A percentile compares a stretch with the other conserved stretches of the same genome.
Evolutionary conservation across 2,113 vertebrate species (phyloP).

Genomic region (Eretmochelys imbricata): DNA sequence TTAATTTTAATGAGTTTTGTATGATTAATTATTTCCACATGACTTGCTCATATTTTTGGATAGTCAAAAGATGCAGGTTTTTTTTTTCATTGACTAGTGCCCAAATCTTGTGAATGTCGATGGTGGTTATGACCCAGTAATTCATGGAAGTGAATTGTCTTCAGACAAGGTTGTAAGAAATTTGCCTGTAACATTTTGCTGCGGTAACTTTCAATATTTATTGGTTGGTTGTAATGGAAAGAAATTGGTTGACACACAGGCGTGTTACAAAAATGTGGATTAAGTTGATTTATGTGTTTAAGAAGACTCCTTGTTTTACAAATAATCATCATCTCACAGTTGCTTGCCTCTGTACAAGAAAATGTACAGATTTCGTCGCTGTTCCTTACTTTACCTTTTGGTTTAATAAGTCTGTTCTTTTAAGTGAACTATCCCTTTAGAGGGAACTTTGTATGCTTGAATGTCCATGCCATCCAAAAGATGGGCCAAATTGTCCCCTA

Average conservation of each 20-base stretch:
- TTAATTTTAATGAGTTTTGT: slow-evolving; percentile 80
- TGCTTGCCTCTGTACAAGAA: neutral
- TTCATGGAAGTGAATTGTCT: slow-evolving; percentile 57
- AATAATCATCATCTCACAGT: neutral
- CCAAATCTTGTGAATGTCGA: slow-evolving; percentile 34
- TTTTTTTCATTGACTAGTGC: slow-evolving; percentile 15
- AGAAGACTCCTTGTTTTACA: slow-evolving; percentile 42
- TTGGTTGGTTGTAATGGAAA: slow-evolving; percentile 47
- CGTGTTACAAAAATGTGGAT: slow-evolving; percentile 34
- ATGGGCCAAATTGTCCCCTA: slow-evolving; percentile 9
- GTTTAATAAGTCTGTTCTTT: neutral
- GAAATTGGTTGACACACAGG: neutral
- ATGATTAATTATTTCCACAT: slow-evolving; percentile 81
- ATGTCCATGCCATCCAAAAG: slow-evolving; percentile 4
- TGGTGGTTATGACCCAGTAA: slow-evolving; percentile 41
- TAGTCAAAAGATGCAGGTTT: slow-evolving; percentile 61
- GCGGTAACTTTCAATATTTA: slow-evolving; percentile 26
- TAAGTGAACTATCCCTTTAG: neutral
- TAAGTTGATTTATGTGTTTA: slow-evolving; percentile 28
- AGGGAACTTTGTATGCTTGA: neutral
- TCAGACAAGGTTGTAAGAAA: slow-evolving; percentile 44
- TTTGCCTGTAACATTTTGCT: slow-evolving; percentile 19
- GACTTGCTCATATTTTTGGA: slow-evolving; percentile 71
- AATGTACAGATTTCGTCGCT: neutral
- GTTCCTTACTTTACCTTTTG: neutral